phyloP scores from a whole-genome alignment of 1,140 invertebrate species.

The Hormaphis cornu region DNA sequence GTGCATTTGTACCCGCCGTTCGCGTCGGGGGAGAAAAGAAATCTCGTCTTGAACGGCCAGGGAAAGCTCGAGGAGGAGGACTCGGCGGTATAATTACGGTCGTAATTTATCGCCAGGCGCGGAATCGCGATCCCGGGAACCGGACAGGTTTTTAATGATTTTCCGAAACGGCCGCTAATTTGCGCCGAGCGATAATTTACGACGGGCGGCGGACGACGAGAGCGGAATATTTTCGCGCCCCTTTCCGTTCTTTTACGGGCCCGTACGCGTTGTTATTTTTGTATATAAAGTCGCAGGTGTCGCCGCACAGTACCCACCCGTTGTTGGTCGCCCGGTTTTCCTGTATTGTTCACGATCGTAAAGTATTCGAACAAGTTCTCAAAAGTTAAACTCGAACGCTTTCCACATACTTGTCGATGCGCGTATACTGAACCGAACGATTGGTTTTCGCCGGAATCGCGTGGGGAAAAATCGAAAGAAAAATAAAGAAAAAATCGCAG shows the following conservation, averaged over 20 bases:
- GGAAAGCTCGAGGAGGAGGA: neutral
- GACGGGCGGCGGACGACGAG: neutral
- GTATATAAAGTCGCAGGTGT: too few relatives aligned
- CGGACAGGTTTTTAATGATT: slow-evolving; percentile 30
- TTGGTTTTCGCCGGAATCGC: too few relatives aligned
- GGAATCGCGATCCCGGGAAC: neutral
- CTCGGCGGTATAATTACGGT: slow-evolving; percentile 9
- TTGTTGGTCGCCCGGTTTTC: too few relatives aligned
- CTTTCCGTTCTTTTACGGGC: neutral
- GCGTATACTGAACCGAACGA: too few relatives aligned
- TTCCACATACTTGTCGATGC: too few relatives aligned
- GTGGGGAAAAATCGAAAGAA: too few relatives aligned
- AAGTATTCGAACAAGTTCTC: too few relatives aligned
- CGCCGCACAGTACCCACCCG: neutral
- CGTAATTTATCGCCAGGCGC: neutral
- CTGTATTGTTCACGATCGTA: too few relatives aligned
- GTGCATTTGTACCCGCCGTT: too few relatives aligned
- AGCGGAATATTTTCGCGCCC: slow-evolving; percentile 1
- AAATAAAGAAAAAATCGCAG: too few relatives aligned
- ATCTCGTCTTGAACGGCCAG: neutral
- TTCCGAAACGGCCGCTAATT: slow-evolving; percentile 22
- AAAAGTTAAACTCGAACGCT: too few relatives aligned
- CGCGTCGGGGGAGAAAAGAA: neutral
- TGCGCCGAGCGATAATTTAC: slow-evolving; percentile 6
- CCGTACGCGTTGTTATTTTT: neutral